Percentiles rank a stretch among this genome's conserved stretches.
Conservation (phyloP, 2,113 vertebrate species). For the Sander lucioperca region DNA sequence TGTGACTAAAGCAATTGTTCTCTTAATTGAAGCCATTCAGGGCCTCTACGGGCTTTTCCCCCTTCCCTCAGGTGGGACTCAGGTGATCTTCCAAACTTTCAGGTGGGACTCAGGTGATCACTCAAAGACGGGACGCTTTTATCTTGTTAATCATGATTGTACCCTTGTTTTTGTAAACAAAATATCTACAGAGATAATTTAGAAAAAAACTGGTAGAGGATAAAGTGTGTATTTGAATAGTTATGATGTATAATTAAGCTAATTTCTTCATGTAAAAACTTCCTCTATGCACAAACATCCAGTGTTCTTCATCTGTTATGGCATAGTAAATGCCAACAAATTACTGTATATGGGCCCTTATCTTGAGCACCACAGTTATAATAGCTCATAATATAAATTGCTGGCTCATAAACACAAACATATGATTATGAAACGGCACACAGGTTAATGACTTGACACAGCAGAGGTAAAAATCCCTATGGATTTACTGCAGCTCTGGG, state of each 20-base stretch:
- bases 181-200: neutral
- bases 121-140: slow-evolving; percentile 21
- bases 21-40: slow-evolving; percentile 83
- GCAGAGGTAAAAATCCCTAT: slow-evolving; percentile 55
- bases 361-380: slow-evolving; percentile 44
- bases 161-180: slow-evolving; percentile 1
- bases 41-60: slow-evolving; percentile 45
- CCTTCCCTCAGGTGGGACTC: slow-evolving; percentile 74
- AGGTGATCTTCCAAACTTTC: slow-evolving; percentile 64
- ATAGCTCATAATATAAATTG: slow-evolving; percentile 58
- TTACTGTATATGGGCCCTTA: slow-evolving; percentile 38
- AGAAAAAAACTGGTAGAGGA: neutral
- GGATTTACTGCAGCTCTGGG: slow-evolving; percentile 61
- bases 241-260: neutral
- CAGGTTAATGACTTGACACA: slow-evolving; percentile 67
- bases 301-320: slow-evolving; percentile 2
- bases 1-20: slow-evolving; percentile 88
- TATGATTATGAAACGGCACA: slow-evolving; percentile 64
- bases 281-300: neutral
- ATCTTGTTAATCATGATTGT: slow-evolving; percentile 6
- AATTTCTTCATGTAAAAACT: neutral
- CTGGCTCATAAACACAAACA: slow-evolving; percentile 67
- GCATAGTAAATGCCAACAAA: slow-evolving; percentile 1
- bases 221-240: neutral
- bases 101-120: slow-evolving; percentile 70